Evolutionary conservation across 2,797 vertebrate species (phyloP), one percentile per base, ranked within the genome.

Genomic region (Smutsia gigantea): DNA sequence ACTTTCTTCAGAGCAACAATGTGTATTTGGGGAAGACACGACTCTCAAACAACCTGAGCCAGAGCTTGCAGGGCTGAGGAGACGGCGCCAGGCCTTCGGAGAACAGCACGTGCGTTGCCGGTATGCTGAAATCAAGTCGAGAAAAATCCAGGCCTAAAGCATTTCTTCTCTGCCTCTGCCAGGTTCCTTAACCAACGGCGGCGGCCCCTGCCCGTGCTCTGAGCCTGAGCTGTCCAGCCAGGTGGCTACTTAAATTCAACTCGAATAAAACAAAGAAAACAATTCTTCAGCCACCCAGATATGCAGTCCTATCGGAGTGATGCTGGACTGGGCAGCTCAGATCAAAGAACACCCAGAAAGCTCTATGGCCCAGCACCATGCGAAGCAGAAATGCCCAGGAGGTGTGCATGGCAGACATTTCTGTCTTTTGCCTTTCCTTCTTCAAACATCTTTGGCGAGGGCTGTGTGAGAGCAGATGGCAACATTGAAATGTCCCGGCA

Each of bases 321-420:
- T 17, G 27, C 29, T 1, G 1, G 6, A 14, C 4, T 1, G 4
- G 13, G 10, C 31, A 11, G 75, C 0, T 4, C 1, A 11, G 49
- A 21, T 12, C 23, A 59, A 0, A 59, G 46, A 64, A n/a, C 10
- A 25, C 61, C 77, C 25, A 11, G 93, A 77, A 85, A 69, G 39
- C 82, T 77, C 61, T 37, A 7, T 3, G 0, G 1, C 25, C n/a
- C 7, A 25, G 21, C 21, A 21, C 5, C 12, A 37, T 0, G 0
- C 4, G 19, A 34, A 42, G 19, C 34, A 34, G 49, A 78, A 69
- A 46, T 2, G 49, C 0, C 85, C 1, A 2, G 0, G 15, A 10
- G 31, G 72, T 21, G n/a, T 0, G 42, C 10, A 46, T 31, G 37
- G 13, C 11, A 53, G 84, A 18, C 9, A 1, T 27, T 66, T 29